A percentile compares a stretch with the other conserved stretches of the same genome.
These are phyloP conservation scores for Nowickia ferox DNA, from an alignment of 2,888 invertebrate genomes.

Conservation along the genomic window DNA sequence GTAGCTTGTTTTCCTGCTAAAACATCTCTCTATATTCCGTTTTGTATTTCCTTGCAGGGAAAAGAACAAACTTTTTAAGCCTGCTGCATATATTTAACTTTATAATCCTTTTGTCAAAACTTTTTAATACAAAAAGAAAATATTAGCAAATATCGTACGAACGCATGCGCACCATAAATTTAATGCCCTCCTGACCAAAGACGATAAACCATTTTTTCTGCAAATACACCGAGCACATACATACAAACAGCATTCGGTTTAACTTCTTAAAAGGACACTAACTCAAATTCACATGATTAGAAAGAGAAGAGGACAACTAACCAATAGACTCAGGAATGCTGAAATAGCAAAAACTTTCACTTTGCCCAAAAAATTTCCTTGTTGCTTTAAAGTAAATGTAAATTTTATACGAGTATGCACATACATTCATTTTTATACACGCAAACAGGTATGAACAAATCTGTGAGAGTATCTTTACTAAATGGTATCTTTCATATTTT, in stretches of 20 bases:
- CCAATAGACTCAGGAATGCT: slow-evolving; percentile 28
- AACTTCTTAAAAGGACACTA: slow-evolving; percentile 58
- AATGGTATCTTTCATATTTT: slow-evolving; percentile 40
- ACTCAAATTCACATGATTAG: not conserved
- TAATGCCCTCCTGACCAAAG: slow-evolving; percentile 69
- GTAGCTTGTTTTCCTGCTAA: slow-evolving; percentile 12
- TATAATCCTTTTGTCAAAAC: slow-evolving; percentile 70
- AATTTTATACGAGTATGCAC: not conserved
- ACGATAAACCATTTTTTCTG: slow-evolving; percentile 65
- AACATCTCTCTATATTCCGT: not conserved
- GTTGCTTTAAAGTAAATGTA: slow-evolving; percentile 5
- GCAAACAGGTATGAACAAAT: not conserved
- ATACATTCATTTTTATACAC: not conserved
- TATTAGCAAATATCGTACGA: slow-evolving; percentile 64
- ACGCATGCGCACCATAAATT: slow-evolving; percentile 72
- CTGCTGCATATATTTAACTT: slow-evolving; percentile 68
- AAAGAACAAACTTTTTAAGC: slow-evolving; percentile 65
- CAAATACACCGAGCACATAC: slow-evolving; percentile 36
- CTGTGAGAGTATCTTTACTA: not conserved
- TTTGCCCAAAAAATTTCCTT: slow-evolving; percentile 30
- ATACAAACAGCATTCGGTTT: slow-evolving; percentile 56
- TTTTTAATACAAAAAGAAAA: slow-evolving; percentile 55
- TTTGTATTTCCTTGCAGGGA: not conserved
- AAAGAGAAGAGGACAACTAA: slow-evolving; percentile 10
- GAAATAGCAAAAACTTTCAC: slow-evolving; percentile 56